Evolutionary conservation across 2,888 invertebrate species (phyloP), one percentile per base, ranked within the genome.

Genomic region (Lomographa bimaculata): DNA sequence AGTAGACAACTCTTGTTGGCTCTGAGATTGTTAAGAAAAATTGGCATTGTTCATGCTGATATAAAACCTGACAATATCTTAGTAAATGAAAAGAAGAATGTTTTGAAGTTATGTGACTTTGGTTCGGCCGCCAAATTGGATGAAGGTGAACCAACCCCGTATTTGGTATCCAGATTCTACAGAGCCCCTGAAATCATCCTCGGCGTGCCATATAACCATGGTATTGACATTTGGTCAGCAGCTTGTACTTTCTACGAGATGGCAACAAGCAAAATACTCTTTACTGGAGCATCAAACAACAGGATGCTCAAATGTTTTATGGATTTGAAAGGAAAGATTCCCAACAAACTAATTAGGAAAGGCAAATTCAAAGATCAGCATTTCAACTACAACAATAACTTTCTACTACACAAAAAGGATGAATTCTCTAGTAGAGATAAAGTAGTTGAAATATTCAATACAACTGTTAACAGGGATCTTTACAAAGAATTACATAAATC

Each of bases 41-140:
- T 97, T 55, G 97, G 96, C 57, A 97, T 99, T 57, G 89, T 99
- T 34, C 99, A 99, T 90, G 98, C 98, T 65, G 99, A 99, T 82
- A 98, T 99, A 63, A 99, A 99, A 81, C 99, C 99, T 5, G 99
- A 99, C 78, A 99, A 99, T 80, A 99, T 99, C 81, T 91, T 99
- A 81, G 98, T 99, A 7, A 98, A 98, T 89, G 98, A 99, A 79
- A 97, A 95, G 72, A 99, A 99, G 85, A 91, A 98, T 72, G 92
- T 97, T 39, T 82, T 99, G 63, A 99, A 99, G 84, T 87, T 99
- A 25, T 99, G 99, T 84, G 99, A 99, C 91, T 99, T 99, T 90
- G 99, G 99, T 8, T 99, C 99, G 2, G 98, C 99, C 3, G 95
- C 96, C 5, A 95, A 96, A 71, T 93, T 96, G 8, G 94, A 94